Conservation (phyloP, 2,888 invertebrate species). For the Napeogenes sylphis region DNA sequence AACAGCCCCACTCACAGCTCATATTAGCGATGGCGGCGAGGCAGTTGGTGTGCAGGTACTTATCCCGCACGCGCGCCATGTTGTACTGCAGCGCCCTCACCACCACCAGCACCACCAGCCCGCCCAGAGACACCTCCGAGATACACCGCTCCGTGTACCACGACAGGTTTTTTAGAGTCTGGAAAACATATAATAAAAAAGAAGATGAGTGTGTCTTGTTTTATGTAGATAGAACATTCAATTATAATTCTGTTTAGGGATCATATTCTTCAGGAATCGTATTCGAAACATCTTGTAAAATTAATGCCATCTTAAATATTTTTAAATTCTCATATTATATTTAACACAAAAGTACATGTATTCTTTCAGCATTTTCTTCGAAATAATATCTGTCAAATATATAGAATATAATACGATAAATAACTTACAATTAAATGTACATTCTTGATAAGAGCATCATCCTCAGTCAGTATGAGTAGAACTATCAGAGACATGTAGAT, state of each 20-base stretch:
- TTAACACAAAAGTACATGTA: too few species aligned
- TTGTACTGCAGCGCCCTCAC: constrained; percentile 98
- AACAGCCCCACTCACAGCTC: constrained; percentile 81
- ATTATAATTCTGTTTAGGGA: too few species aligned
- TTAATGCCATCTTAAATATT: too few species aligned
- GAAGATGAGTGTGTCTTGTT: not conserved
- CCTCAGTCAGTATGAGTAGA: constrained; percentile 96
- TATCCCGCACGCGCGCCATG: constrained; percentile 96
- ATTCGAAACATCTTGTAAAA: too few species aligned
- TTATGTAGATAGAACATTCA: too few species aligned
- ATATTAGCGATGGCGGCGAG: constrained; percentile 98
- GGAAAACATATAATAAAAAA: constrained; percentile 25
- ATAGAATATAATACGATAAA: not conserved
- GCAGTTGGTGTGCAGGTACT: constrained; percentile 99
- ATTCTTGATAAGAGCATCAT: constrained; percentile 94
- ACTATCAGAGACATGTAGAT: constrained; percentile 99
- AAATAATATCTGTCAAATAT: too few species aligned
- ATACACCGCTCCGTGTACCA: constrained; percentile 97
- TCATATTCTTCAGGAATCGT: too few species aligned
- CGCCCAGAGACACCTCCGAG: constrained; percentile 95
- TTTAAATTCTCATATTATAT: too few species aligned
- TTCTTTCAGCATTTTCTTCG: too few species aligned
- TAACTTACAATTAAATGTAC: constrained; percentile 93
- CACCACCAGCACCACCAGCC: constrained; percentile 95
- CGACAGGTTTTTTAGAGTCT: constrained; percentile 90